These are phyloP conservation scores for Mola mola DNA, from an alignment of 2,113 vertebrate genomes.

Conservation along the genomic window DNA sequence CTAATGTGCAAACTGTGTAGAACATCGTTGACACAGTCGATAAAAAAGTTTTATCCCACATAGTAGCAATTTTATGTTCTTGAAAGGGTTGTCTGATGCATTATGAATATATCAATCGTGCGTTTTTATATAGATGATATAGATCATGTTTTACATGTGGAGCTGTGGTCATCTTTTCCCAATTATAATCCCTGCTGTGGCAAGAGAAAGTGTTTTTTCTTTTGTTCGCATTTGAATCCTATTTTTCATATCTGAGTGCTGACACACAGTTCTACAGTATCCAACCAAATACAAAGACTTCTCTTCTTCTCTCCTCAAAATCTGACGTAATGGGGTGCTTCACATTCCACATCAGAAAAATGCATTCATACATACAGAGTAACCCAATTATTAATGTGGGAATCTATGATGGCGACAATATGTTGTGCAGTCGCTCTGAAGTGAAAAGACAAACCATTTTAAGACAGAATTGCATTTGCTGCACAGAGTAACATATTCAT, in stretches of 20 bases:
- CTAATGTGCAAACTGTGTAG: too few species aligned
- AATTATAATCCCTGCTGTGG: neutral
- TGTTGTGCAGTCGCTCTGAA: constrained; percentile 20
- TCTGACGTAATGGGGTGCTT: constrained; percentile 43
- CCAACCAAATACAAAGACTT: constrained; percentile 46
- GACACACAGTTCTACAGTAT: neutral
- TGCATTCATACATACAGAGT: neutral
- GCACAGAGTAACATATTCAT: constrained; percentile 29
- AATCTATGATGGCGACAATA: constrained; percentile 1
- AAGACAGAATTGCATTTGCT: constrained; percentile 13
- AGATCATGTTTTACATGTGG: too few species aligned
- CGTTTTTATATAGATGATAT: too few species aligned
- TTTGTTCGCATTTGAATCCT: constrained; percentile 9
- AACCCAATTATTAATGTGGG: neutral
- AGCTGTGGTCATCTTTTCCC: too few species aligned
- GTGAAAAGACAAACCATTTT: constrained; percentile 1
- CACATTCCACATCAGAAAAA: constrained; percentile 54
- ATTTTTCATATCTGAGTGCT: neutral
- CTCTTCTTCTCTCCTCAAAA: constrained; percentile 45
- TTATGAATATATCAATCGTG: too few species aligned
- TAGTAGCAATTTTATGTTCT: too few species aligned
- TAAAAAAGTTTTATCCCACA: too few species aligned
- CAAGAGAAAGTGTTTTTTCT: neutral
- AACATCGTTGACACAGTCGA: too few species aligned
- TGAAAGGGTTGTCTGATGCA: neutral